Base-by-base conservation (phyloP, 1,140 invertebrate species). In the Euwallacea fornicatus region DNA sequence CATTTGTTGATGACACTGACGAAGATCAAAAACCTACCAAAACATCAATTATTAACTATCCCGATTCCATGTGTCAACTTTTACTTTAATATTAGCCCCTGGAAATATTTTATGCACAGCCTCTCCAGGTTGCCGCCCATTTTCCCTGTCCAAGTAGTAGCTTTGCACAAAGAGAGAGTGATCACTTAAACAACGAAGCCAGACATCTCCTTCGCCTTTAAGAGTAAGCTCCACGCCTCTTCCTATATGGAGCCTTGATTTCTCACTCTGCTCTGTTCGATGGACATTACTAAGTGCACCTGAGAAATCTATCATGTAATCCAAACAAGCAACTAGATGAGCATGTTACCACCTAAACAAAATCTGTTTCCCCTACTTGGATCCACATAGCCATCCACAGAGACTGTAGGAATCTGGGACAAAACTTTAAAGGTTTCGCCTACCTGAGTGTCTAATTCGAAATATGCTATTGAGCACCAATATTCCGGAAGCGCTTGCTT, bases 391-490 rank as follows among this genome's bases (percentile, higher is more conserved):
- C 98, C 98, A 83, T 99, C 98, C 11, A 99, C 87, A 43, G 93
- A 97, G 2, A 99, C 96, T 76, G 93, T 94, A 43, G 92, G 93
- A 81, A 94, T 93, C 73, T 91, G 90, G 50, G 94, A 96, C 10
- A 95, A 93, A 33, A 98, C 97, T 86, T 99, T 99, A 79, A 99
- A 99, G 0, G 95, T 98, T 82, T 99, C 97, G 6, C 98, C 97
- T 61, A 99, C 96, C 84, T 98, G 96, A 13, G 96, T 96, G 80
- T 99, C 98, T 55, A 99, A 84, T 83, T 99, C 98, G 84, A 98
- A 99, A 81, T 99, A 99, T 0, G 95, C 95, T 53, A 99, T 96
- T 0, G 97, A 98, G 81, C 97, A 99, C 98, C 98, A 99, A 82
- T 96, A 97, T 81, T 99, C 97, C 0, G 97, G 97, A 16, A 93